Evolutionary conservation across 2,113 vertebrate genomes (phyloP), one percentile per base, ranked within the genome.

Genomic region (Leptobrachium leishanense): DNA sequence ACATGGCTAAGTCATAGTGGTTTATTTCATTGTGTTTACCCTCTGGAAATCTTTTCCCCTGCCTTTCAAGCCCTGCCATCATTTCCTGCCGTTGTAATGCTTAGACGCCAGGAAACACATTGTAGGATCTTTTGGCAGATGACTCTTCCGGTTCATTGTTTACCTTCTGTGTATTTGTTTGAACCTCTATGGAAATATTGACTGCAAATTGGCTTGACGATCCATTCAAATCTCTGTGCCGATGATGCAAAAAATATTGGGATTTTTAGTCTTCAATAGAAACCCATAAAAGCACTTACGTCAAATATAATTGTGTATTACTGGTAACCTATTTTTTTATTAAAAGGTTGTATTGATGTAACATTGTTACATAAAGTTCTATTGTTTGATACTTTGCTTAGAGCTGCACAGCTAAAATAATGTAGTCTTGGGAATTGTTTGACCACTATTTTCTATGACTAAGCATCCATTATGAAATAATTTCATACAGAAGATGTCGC

Each of bases 21-120:
- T 68, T 12, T 43, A 12, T 20, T 43, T 43, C 66, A 15, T 13
- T 20, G 44, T 63, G 3, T 74, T 74, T 41, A 63, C 12, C 59
- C 72, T 3, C 41, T 44, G 57, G 46, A 74, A 43, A 46, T 42
- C 10, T 39, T 20, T 64, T 44, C 43, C 13, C 72, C 43, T 44
- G 41, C 20, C 42, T 46, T 74, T 74, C 9, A 74, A 64, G 43
- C 12, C 44, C 57, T 57, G 69, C 15, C 72, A 74, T 74, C 42
- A 46, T 74, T 74, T 74, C 72, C 72, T 63, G 31, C 57, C 42
- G 72, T 74, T 74, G 57, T 74, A 74, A n/a, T 74, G 72, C 46
- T 74, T n/a, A 74, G 72, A 74, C 72, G 72, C 72, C 72, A 74
- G 72, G 72, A 74, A 74, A 74, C 42, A 63, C n/a, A n/a, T 74